Evolutionary conservation across 2,888 invertebrate genomes (phyloP).

Genomic region (Aethes cnicana): DNA sequence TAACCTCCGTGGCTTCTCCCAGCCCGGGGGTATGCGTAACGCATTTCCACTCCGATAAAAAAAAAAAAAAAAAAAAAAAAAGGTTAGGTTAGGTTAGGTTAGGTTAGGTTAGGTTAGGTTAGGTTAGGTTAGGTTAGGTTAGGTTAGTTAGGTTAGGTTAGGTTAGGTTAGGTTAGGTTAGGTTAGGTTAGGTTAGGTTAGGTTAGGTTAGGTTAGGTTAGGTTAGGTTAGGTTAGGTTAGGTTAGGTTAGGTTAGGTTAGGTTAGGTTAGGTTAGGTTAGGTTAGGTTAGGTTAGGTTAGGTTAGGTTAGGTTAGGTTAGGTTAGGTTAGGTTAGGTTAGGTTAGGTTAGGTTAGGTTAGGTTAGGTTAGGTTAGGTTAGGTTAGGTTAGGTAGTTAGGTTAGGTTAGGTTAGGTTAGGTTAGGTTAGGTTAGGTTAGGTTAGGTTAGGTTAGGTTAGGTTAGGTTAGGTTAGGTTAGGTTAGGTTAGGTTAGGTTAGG

Average conservation of each 20-base stretch:
- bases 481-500: no score
- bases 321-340: slow-evolving; percentile 24
- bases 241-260: slow-evolving; percentile 26
- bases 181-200: slow-evolving; percentile 26
- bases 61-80: no score
- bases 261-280: slow-evolving; percentile 26
- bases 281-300: slow-evolving; percentile 26
- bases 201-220: slow-evolving; percentile 26
- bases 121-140: slow-evolving; percentile 25
- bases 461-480: no score
- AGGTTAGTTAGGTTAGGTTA: slow-evolving; percentile 26
- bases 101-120: slow-evolving; percentile 25
- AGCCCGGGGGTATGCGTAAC: no score
- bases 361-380: slow-evolving; percentile 26
- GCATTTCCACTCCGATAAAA: no score
- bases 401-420: slow-evolving; percentile 26
- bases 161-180: slow-evolving; percentile 26
- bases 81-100: slow-evolving; percentile 29
- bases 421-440: slow-evolving; percentile 26
- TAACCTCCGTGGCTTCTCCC: no score
- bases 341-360: slow-evolving; percentile 26
- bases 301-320: slow-evolving; percentile 26
- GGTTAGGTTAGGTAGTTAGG: slow-evolving; percentile 26
- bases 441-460: slow-evolving; percentile 26
- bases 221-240: slow-evolving; percentile 26